Base-by-base conservation (phyloP, 2,888 invertebrate genomes). In the Drosophila limbata region DNA sequence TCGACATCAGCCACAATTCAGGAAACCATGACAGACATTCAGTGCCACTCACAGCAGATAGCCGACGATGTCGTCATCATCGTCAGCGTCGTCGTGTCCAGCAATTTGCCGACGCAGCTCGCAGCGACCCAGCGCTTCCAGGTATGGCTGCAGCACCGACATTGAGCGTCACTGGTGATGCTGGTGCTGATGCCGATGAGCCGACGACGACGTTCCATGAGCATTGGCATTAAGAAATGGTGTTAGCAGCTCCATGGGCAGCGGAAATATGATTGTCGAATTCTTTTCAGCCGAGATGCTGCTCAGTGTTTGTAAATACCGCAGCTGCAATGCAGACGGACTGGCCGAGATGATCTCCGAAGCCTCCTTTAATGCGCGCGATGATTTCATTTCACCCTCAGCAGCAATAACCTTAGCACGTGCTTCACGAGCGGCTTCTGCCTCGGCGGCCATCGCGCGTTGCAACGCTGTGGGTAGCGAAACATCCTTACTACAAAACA, bases 221-320 rank as follows among this genome's bases (percentile, higher is more conserved):
- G 63, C 56, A 37, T 47, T 45, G 13, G 56, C 62, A 39, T 83
- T 80, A 0, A 92, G 72, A 53, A 92, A 92, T 13, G 92, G 92
- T 4, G 92, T 86, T 19, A 96, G 89, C 65, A 96, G 92, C 90
- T 98, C 98, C 93, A 98, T 95, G 0, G 98, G 98, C 79, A 98
- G 93, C 1, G 98, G 98, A 90, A 98, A 98, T 70, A 98, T 96
- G 81, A 98, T 98, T 0, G 98, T 98, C 0, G 98, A 98, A 92
- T 98, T 98, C 93, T 98, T 98, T 93, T 98, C 98, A 0, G 97
- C 96, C 1, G 98, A 97, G 92, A 98, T 98, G 62, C 96, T 96
- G 93, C 95, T 97, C 63, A 98, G 93, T 0, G 98, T 98, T 93
- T 98, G 98, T 39, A 97, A 93, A 91, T 97, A 97, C 13, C 97